Evolutionary conservation across 2,113 vertebrate genomes (phyloP), one percentile per base, ranked within the genome.

Genomic region (Eurystomus gularis): DNA sequence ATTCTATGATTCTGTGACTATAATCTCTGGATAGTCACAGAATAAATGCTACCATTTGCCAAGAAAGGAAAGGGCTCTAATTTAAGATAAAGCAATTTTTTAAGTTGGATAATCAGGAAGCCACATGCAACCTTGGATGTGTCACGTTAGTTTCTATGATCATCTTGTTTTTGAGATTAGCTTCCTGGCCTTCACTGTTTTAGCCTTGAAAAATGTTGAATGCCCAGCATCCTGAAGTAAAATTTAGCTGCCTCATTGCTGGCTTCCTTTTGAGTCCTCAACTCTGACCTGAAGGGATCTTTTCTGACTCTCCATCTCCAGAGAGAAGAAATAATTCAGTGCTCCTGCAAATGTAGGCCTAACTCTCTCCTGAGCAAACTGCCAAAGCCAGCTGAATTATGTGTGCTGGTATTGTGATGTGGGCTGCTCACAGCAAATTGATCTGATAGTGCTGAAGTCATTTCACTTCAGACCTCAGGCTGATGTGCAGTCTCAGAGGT

Each of bases 401-500:
- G 72, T 77, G 89, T 65, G 46, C 88, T 71, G 14, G 20, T 82
- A 25, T 23, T 83, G 94, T 90, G 93, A 95, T 96, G 91, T 72
- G 88, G 79, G 62, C 77, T 93, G 76, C 91, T 95, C 88, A 61
- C 94, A 92, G 90, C 84, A 97, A 97, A 97, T 97, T 94, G 94
- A 97, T 96, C 93, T 87, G 92, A 97, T 96, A 40, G 46, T 31
- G 3, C 90, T 39, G 31, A 79, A 97, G 92, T 92, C 64, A 94
- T 96, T 97, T 96, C 86, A 71, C 88, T 96, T 90, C 96, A 97
- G 90, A 94, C 80, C 87, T 92, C 83, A 86, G 78, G 75, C 23
- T 96, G 96, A 97, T 94, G 83, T 93, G 95, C 95, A 88, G 96
- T 90, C 94, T 86, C 95, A 91, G 95, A 97, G 88, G 95, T 93